Conservation (phyloP, 2,888 invertebrate genomes). For the Leptogaster cylindrica region DNA sequence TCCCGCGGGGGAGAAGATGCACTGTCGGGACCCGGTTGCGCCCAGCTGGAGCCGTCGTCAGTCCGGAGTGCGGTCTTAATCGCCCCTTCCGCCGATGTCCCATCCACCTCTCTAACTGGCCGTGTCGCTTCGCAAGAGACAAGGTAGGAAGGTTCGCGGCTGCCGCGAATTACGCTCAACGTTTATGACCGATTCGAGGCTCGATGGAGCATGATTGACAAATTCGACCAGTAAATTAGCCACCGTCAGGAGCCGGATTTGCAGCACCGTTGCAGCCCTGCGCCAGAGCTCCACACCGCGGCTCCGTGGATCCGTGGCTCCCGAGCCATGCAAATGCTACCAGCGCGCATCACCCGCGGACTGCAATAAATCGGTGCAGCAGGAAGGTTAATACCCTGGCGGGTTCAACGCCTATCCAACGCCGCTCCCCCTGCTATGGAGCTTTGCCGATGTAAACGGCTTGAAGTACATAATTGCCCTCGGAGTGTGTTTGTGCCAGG, state of each 20-base stretch:
- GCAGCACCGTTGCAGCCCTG: background rate
- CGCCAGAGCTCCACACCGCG: background rate
- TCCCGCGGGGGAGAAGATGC: no score
- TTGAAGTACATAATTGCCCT: constrained; percentile 18
- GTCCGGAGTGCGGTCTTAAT: no score
- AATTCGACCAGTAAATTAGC: constrained; percentile 29
- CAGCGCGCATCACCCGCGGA: background rate
- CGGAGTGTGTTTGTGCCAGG: constrained; percentile 7
- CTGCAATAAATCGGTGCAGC: constrained; percentile 14
- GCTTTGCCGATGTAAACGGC: constrained; percentile 26
- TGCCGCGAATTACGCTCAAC: no score
- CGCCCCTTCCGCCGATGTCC: no score
- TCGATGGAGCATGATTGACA: constrained; percentile 35
- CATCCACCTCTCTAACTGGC: no score
- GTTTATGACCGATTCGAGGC: constrained; percentile 30
- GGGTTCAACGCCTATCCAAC: constrained; percentile 37
- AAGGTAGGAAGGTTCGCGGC: no score
- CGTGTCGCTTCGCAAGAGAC: no score
- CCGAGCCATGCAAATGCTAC: constrained; percentile 11
- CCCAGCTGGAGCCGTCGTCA: no score
- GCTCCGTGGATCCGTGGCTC: background rate
- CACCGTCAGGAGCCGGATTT: background rate
- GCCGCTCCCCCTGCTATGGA: background rate
- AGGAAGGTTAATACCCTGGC: constrained; percentile 29
- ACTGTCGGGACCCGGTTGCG: no score